Conservation (phyloP, 2,113 vertebrate genomes). For the Xenus cinereus region DNA sequence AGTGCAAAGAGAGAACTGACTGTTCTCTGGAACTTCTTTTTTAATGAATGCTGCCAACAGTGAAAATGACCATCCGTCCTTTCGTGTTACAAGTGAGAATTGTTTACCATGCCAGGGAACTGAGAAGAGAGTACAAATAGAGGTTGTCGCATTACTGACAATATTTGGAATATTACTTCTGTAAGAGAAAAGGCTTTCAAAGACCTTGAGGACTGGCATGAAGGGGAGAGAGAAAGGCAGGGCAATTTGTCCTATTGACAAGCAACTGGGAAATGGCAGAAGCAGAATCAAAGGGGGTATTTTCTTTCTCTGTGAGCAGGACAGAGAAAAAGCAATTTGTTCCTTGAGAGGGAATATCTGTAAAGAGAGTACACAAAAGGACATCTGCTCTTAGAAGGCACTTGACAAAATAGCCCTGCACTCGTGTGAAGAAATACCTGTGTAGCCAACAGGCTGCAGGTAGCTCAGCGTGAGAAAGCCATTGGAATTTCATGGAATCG, state of each 20-base stretch:
- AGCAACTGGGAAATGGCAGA: neutral
- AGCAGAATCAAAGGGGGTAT: neutral
- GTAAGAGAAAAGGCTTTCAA: neutral
- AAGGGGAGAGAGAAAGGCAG: neutral
- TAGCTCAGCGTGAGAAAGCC: neutral
- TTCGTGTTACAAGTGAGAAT: neutral
- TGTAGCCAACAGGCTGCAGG: neutral
- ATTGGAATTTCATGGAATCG: neutral
- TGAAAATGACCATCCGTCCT: neutral
- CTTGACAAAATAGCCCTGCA: constrained; percentile 17
- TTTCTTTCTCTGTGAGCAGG: neutral
- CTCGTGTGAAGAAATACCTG: neutral
- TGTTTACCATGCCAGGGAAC: neutral
- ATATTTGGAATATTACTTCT: neutral
- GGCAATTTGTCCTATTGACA: neutral
- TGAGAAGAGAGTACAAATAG: neutral
- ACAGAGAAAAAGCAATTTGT: neutral
- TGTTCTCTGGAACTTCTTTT: neutral
- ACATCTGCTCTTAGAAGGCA: neutral
- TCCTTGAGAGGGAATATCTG: neutral
- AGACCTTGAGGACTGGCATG: neutral
- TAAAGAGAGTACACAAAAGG: neutral
- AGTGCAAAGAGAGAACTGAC: neutral
- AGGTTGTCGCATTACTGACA: neutral
- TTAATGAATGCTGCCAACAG: neutral